These are phyloP conservation scores for Vombatus ursinus DNA, from an alignment of 2,113 vertebrate genomes.

Conservation along the genomic window DNA sequence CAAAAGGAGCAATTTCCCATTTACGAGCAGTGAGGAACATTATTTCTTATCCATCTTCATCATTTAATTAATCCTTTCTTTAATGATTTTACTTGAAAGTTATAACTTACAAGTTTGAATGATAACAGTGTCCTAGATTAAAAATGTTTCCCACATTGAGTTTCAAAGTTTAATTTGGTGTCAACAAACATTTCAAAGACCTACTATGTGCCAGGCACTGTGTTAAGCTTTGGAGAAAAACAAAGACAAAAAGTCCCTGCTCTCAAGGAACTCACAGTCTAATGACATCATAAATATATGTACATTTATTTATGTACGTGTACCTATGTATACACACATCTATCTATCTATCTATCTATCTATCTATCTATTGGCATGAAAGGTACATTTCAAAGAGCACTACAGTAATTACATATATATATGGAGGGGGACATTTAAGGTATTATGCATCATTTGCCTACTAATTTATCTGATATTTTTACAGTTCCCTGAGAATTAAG, in stretches of 20 bases:
- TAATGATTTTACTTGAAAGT: neutral
- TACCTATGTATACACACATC: too few relatives aligned
- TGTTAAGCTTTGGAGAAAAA: neutral
- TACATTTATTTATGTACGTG: too few relatives aligned
- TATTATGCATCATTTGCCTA: neutral
- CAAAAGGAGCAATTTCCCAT: accelerated
- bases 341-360: too few relatives aligned
- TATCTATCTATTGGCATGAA: too few relatives aligned
- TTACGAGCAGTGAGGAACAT: neutral
- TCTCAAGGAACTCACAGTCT: neutral
- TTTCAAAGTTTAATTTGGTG: neutral
- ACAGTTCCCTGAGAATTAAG: too few relatives aligned
- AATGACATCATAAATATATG: neutral
- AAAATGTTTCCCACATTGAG: neutral
- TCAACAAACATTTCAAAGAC: neutral
- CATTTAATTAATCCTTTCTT: neutral
- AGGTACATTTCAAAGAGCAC: too few relatives aligned
- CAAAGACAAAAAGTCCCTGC: neutral
- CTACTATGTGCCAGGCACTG: neutral
- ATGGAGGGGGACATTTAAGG: neutral
- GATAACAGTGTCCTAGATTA: neutral
- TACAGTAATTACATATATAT: neutral
- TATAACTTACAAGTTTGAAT: neutral
- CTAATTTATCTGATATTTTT: neutral
- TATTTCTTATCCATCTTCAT: neutral